Conservation (phyloP, 2,113 vertebrate genomes). For the Leuciscus idus region DNA sequence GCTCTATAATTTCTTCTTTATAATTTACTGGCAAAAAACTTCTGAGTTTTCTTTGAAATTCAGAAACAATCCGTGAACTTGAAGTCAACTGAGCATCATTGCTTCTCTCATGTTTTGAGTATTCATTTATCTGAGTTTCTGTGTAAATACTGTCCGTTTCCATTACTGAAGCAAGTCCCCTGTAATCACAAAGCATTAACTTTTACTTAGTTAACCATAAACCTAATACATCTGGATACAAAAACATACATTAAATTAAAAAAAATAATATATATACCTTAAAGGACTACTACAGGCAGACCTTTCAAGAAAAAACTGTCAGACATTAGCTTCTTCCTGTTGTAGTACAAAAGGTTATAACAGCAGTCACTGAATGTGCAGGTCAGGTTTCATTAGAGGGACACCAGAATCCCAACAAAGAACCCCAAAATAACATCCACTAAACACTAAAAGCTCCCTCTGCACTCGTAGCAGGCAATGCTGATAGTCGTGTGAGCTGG, state of each 20-base stretch:
- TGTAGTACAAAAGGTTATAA: not conserved
- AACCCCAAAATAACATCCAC: not conserved
- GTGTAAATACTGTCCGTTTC: constrained; percentile 21
- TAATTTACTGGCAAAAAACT: constrained; percentile 61
- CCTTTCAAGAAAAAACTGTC: not conserved
- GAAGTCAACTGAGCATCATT: constrained; percentile 13
- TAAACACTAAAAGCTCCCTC: not conserved
- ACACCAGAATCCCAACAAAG: not conserved
- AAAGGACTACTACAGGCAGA: not conserved
- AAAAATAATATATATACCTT: not conserved
- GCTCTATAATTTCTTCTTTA: constrained; percentile 64
- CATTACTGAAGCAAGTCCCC: not conserved
- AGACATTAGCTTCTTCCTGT: not conserved
- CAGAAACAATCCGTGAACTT: constrained; percentile 32
- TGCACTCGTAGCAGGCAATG: not conserved
- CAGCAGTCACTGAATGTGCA: not conserved
- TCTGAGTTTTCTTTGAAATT: constrained; percentile 57
- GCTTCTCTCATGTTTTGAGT: not conserved
- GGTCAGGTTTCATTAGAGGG: constrained; percentile 45
- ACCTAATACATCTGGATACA: not conserved
- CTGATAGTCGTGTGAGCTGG: not conserved
- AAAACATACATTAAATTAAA: not conserved
- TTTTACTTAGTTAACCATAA: not conserved
- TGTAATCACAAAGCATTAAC: not conserved
- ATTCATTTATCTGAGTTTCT: constrained; percentile 34